Evolutionary conservation across 1,140 invertebrate species (phyloP), one percentile per base, ranked within the genome.

Genomic region (Nephotettix cincticeps): DNA sequence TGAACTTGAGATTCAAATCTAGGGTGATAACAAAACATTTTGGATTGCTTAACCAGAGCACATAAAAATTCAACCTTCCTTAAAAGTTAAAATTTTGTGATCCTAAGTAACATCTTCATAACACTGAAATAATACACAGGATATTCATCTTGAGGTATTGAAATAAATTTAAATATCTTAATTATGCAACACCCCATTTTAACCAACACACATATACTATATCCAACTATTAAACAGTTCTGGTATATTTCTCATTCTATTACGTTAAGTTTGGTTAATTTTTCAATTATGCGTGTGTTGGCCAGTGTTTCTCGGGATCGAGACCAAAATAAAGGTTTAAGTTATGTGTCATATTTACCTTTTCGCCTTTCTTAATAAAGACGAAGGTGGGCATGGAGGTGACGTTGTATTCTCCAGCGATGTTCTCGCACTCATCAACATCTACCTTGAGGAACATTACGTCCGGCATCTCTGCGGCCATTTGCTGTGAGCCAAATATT

Each of bases 351-450:
- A n/a, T 36, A 36, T 36, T 78, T 81, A 90, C 85, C 79, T 88
- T 87, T 78, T 87, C 77, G 36, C 84, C 83, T 75, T 89, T 89
- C 82, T 95, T 97, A 73, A 97, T 84, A 80, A 97, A 96, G 25
- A 96, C 81, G 80, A 98, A 98, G 0, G 95, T 97, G 51, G 96
- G 96, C 95, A 97, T 97, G 63, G 92, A 93, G 72, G 85, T 86
- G 75, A 98, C 90, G 73, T 90, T 86, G 81, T 95, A 96, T 68
- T 91, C 85, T 64, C 84, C 83, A 11, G 92, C 91, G 65, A 96
- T 82, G 21, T 95, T 93, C 78, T 94, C 93, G 78, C 88, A 89
- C 74, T 95, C 92, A 78, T 98, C 95, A 1, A 98, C 94, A 82
- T 97, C 94, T 23, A 95, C 89, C 79, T 90, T 89, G 1, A 87